Conservation (phyloP, 2,888 invertebrate species). For the Scaptomyza flava region DNA sequence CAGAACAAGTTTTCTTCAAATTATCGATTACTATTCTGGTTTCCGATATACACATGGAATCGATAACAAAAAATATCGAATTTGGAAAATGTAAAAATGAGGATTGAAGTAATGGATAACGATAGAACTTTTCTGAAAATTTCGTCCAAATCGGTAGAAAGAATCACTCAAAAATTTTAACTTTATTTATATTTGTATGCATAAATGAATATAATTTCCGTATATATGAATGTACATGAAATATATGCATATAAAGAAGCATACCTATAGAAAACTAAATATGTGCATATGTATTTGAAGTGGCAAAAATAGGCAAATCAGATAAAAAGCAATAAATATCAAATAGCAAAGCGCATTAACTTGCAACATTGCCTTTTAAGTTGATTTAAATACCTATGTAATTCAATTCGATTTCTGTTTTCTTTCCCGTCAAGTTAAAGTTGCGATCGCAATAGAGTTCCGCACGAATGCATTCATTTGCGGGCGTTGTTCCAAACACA, state of each 20-base stretch:
- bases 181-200: constrained; percentile 44
- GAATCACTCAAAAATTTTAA: constrained; percentile 54
- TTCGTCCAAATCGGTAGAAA: no score
- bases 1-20: no score
- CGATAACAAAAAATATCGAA: no score
- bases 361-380: constrained; percentile 37
- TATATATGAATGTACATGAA: constrained; percentile 12
- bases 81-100: no score
- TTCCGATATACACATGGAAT: no score
- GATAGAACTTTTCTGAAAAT: no score
- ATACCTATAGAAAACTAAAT: constrained; percentile 7
- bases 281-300: not conserved
- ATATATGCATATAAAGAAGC: constrained; percentile 12
- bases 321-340: constrained; percentile 26
- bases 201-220: constrained; percentile 19
- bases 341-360: constrained; percentile 14
- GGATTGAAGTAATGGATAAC: no score
- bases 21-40: no score
- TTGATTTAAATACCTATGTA: constrained; percentile 8
- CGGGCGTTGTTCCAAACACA: no score
- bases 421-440: constrained; percentile 1
- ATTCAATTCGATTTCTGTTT: constrained; percentile 14
- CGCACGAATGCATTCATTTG: no score
- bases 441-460: constrained; percentile 28
- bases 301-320: not conserved